These are phyloP conservation scores for Phyllotis vaccarum DNA, from an alignment of 2,797 vertebrate species.

Conservation along the genomic window DNA sequence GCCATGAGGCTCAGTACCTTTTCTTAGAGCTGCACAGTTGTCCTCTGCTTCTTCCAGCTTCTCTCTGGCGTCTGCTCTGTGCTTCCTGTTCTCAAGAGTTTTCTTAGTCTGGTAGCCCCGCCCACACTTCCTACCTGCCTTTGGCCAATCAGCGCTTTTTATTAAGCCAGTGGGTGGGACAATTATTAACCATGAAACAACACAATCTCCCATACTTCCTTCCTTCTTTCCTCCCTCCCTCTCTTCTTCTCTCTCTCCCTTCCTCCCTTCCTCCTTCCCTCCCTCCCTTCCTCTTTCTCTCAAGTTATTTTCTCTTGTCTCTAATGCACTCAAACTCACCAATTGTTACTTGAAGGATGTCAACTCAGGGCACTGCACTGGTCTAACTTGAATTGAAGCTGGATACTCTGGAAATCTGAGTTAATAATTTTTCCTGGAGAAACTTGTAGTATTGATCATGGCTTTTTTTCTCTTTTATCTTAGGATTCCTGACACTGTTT, in stretches of 20 bases:
- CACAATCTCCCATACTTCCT: no score
- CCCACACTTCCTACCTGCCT: no score
- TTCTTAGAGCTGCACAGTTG: no score
- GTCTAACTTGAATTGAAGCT: not conserved
- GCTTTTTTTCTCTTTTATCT: not conserved
- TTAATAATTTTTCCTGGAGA: not conserved
- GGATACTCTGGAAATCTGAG: not conserved
- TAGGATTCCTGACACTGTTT: not conserved
- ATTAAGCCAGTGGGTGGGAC: no score
- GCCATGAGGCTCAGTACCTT: no score
- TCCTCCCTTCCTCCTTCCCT: not conserved
- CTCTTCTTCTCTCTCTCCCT: not conserved
- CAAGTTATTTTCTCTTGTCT: conserved; percentile 2
- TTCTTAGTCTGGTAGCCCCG: no score
- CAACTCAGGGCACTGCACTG: not conserved
- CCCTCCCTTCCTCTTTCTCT: not conserved
- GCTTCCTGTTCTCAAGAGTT: no score
- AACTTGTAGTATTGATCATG: not conserved
- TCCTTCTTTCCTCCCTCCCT: not conserved
- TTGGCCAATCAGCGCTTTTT: no score
- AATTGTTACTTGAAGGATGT: not conserved
- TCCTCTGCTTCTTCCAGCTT: no score
- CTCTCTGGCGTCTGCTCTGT: no score
- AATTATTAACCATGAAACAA: no score
- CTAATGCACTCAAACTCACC: not conserved